phyloP scores from a whole-genome alignment of 2,797 vertebrate genomes.

The Stomatorhinus walkeri region DNA sequence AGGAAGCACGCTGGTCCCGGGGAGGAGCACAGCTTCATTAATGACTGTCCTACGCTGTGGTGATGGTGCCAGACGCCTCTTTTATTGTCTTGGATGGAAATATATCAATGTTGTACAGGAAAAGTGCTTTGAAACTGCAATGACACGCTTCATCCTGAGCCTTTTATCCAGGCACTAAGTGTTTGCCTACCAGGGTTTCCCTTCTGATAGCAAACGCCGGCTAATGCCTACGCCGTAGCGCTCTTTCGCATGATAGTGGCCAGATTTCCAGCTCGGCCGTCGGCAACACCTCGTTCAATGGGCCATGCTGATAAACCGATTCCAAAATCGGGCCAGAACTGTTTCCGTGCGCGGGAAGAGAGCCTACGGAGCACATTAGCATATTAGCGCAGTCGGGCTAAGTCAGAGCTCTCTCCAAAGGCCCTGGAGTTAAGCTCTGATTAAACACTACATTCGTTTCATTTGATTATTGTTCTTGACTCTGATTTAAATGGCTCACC shows the following conservation, averaged over 20 bases:
- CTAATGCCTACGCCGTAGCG: neutral
- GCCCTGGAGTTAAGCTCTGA: conserved; percentile 16
- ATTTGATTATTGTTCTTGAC: neutral
- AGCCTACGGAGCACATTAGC: conserved; percentile 26
- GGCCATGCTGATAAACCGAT: conserved; percentile 13
- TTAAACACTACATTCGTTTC: conserved; percentile 8
- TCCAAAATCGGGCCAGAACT: conserved; percentile 24
- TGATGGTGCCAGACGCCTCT: neutral
- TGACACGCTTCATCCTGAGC: neutral
- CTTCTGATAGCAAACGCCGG: neutral
- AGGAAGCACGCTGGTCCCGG: neutral
- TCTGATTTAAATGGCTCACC: neutral
- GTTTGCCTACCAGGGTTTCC: neutral
- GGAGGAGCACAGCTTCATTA: neutral
- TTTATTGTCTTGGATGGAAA: neutral
- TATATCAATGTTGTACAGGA: neutral
- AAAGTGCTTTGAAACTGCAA: neutral
- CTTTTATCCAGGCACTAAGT: neutral
- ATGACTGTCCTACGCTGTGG: neutral
- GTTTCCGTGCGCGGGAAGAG: conserved; percentile 14
- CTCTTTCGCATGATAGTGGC: neutral
- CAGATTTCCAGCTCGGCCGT: neutral
- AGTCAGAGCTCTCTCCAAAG: conserved; percentile 12
- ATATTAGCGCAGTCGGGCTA: conserved; percentile 27
- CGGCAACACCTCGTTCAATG: conserved; percentile 19